Evolutionary conservation across 2,797 vertebrate genomes (phyloP), one percentile per base, ranked within the genome.

Genomic region (Microhierax caerulescens): DNA sequence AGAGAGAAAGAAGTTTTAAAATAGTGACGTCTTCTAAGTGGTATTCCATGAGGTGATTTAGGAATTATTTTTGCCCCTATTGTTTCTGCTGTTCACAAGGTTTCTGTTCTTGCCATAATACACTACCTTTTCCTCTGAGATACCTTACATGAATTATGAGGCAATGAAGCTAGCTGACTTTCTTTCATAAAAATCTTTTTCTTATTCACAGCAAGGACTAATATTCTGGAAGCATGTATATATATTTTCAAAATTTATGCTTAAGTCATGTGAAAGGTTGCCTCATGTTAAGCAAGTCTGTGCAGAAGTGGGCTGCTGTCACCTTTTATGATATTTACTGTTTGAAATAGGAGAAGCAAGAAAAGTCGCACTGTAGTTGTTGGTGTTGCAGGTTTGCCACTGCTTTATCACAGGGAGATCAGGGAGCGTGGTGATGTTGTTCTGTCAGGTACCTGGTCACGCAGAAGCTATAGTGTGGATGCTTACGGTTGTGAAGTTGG

Each of bases 271-370:
- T 48, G 48, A 41, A 91, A 74, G 39, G 37, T 32, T 51, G 36
- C 21, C 30, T 51, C 9, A 3, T 13, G 47, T 50, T 47, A 67
- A 72, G 20, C 1, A 1, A 61, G 27, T 5, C 5, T 43, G 32
- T 75, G 81, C 39, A 51, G 41, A 78, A 76, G 37, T n/a, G 30
- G 59, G 12, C 64, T 80, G 51, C 76, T 84, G 48, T 61, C 3
- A 0, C 56, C 39, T 69, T 24, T 61, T 47, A 8, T 1, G 25
- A 10, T 75, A 27, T 23, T 60, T 39, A 17, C 19, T 1, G 0
- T 87, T 59, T 85, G n/a, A 59, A 82, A 43, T 4, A 34, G 20
- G 43, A 81, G 54, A 75, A 78, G 8, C 36, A 86, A 48, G 72
- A 34, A 51, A 48, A 74, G 50, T 76, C 4, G 2, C 59, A 7